Base-by-base conservation (phyloP, 2,888 invertebrate species). In the Sceliomorpha sp. region DNA sequence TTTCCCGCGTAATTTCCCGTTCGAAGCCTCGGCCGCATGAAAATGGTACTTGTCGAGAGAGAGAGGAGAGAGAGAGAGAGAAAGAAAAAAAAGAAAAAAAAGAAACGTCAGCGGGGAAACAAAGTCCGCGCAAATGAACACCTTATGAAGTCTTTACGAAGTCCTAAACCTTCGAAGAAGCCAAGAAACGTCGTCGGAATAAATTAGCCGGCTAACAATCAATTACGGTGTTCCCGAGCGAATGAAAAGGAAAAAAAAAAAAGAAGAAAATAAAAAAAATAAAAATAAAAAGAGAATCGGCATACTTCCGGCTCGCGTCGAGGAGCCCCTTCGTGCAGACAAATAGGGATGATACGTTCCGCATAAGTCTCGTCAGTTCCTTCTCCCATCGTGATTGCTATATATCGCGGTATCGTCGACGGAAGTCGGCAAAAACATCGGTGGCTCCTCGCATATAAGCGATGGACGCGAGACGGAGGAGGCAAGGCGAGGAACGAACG, bases 271-370 rank as follows among this genome's bases (percentile, higher is more conserved):
- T 4, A 7, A 12, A 34, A 10, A 34, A 13, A 7, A 34, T 12
- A n/a, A n/a, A n/a, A n/a, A n/a, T n/a, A n/a, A n/a, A n/a, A n/a
- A n/a, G n/a, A 45, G 58, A 64, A 63, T 50, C 7, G 12, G 26
- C 20, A 36, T 39, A 50, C 56, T 64, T 64, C 70, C 64, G 64
- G 20, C 48, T 63, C 37, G 14, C 48, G 44, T 56, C 37, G 31
- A 40, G 48, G 47, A 51, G 40, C 45, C 59, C 64, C 55, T 55
- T 64, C 63, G 55, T 59, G 53, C 55, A 64, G 56, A 66, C 64
- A 70, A 66, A 60, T 60, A 64, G 55, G 42, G 47, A 59, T 60
- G 60, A 55, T 60, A 31, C 45, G 67, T 68, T 68, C 58, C 37
- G 47, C 62, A 51, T 47, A 69, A 58, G 63, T 48, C 58, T 53